A percentile compares a stretch with the other conserved stretches of the same genome.
These are phyloP conservation scores for Metacarcinus magister DNA, from an alignment of 2,888 invertebrate genomes.

Conservation along the genomic window DNA sequence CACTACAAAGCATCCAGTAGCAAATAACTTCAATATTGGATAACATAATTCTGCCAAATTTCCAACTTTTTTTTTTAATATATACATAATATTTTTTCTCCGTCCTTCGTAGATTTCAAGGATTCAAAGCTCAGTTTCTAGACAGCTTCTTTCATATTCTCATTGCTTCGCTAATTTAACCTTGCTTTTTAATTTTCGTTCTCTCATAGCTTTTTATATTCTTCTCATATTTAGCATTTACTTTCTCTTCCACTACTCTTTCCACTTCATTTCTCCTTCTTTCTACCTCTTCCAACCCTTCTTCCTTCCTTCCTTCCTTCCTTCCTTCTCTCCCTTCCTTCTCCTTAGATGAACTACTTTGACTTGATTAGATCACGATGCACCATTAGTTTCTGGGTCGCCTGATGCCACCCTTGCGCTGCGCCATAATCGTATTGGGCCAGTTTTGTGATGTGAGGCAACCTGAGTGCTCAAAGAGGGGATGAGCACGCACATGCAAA, in stretches of 20 bases:
- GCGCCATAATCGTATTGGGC: background rate
- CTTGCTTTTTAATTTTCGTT: background rate
- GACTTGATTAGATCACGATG: background rate
- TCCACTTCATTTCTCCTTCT: background rate
- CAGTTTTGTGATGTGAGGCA: conserved; percentile 20
- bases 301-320: background rate
- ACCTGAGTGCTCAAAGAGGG: background rate
- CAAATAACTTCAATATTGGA: background rate
- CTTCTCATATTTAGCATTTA: background rate
- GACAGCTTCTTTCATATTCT: too few species aligned
- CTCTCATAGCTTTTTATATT: background rate
- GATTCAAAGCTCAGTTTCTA: background rate
- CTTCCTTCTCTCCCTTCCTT: background rate
- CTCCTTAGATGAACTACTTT: background rate
- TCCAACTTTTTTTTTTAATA: background rate
- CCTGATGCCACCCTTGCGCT: background rate
- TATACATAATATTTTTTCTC: too few species aligned
- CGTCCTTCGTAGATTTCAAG: background rate
- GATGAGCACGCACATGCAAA: background rate
- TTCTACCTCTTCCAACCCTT: background rate
- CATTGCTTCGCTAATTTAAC: too few species aligned
- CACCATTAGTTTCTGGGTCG: background rate
- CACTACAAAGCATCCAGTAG: background rate
- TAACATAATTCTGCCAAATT: background rate
- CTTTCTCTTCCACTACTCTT: background rate